Evolutionary conservation across 2,797 vertebrate genomes (phyloP).

Genomic region (Darevskia mixta): DNA sequence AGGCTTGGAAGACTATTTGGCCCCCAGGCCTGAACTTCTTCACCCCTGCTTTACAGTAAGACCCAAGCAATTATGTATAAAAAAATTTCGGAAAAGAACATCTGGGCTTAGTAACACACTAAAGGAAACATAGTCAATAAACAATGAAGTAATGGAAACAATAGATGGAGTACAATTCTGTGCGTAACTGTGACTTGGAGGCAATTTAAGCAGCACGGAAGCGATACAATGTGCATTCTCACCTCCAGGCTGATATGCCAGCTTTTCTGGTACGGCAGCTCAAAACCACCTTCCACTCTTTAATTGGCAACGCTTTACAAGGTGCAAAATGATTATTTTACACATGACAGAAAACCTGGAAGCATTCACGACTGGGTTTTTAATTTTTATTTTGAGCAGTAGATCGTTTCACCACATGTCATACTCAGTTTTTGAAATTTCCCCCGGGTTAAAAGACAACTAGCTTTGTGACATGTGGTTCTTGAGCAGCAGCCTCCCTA

Average conservation of each 20-base stretch:
- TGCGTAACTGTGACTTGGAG: neutral
- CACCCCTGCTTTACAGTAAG: no score
- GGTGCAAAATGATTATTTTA: neutral
- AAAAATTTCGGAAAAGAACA: no score
- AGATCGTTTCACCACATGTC: no score
- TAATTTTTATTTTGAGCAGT: neutral
- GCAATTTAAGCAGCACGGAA: neutral
- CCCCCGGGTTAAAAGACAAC: neutral
- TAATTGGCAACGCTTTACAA: no score
- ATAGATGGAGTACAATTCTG: neutral
- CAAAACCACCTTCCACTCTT: neutral
- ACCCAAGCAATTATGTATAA: no score
- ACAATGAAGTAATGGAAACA: neutral
- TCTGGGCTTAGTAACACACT: no score
- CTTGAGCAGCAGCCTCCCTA: neutral
- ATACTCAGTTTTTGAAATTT: neutral
- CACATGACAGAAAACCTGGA: neutral
- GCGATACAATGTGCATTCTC: neutral
- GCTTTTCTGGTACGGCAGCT: neutral
- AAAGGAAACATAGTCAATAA: neutral
- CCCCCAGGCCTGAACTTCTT: no score
- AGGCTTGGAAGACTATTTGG: no score
- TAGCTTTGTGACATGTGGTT: neutral
- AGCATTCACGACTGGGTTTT: neutral
- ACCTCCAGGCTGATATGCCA: neutral